Evolutionary conservation across 2,888 invertebrate genomes (phyloP).

Genomic region (Anagyrus pseudococci): DNA sequence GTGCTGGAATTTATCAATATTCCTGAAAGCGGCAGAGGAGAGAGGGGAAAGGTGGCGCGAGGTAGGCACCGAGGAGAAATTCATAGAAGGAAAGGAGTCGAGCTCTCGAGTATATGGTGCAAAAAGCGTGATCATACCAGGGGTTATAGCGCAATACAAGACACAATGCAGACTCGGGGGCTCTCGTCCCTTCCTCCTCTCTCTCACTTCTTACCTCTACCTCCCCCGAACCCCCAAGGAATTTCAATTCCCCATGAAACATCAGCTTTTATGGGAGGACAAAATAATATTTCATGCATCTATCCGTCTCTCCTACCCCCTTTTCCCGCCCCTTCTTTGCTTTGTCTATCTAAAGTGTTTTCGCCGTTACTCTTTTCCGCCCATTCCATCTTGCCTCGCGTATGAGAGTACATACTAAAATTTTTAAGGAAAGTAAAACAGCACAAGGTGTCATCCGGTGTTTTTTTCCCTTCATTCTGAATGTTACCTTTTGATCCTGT

Average conservation of each 20-base stretch:
- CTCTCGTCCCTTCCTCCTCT: conserved; percentile 10
- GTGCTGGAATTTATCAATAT: conserved; percentile 51
- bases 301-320: conserved; percentile 12
- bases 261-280: conserved; percentile 47
- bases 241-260: conserved; percentile 50
- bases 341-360: too few species aligned
- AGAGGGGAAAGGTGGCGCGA: neutral
- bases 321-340: conserved; percentile 8
- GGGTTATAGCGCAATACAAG: neutral
- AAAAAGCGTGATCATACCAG: neutral
- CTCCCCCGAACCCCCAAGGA: conserved; percentile 43
- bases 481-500: too few species aligned
- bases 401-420: too few species aligned
- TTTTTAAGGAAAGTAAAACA: too few species aligned
- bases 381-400: neutral
- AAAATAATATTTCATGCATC: conserved; percentile 48
- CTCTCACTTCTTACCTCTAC: too few species aligned
- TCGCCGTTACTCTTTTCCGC: neutral
- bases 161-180: conserved; percentile 2
- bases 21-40: conserved; percentile 42
- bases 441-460: too few species aligned
- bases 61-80: neutral
- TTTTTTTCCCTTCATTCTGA: too few species aligned
- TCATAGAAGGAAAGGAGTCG: neutral
- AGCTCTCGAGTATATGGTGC: neutral